Conservation (phyloP, 2,888 invertebrate species). For the Sarcophaga variegata region DNA sequence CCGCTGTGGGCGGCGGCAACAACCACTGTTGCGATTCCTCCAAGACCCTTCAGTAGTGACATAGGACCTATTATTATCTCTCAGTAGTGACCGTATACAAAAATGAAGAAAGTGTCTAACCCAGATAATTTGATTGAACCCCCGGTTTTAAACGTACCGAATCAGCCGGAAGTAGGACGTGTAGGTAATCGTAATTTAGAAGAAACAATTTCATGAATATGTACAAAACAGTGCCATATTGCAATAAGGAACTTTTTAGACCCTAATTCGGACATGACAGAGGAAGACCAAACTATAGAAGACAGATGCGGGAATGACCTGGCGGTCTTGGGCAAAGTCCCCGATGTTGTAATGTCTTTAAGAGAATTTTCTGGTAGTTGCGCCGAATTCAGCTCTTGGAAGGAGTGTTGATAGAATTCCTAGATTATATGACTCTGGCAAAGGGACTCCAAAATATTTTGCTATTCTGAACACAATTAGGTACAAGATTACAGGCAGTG, state of each 20-base stretch:
- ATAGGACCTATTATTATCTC: no score
- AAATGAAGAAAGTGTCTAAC: neutral
- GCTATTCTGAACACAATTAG: conserved; percentile 40
- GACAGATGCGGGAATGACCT: neutral
- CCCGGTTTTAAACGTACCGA: neutral
- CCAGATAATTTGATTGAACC: neutral
- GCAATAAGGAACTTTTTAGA: neutral
- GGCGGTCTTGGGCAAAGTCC: neutral
- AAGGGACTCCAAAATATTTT: conserved; percentile 51
- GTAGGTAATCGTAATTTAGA: neutral
- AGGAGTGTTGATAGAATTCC: conserved; percentile 39
- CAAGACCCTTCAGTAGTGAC: no score
- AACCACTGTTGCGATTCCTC: neutral
- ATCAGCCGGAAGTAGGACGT: no score
- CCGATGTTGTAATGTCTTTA: neutral
- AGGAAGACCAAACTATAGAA: neutral
- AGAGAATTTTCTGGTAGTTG: conserved; percentile 28
- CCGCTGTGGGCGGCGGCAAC: neutral
- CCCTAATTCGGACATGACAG: neutral
- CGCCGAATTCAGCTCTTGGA: conserved; percentile 34
- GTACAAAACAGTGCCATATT: neutral
- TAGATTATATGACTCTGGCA: conserved; percentile 15
- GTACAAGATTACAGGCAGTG: neutral
- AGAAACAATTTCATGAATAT: conserved; percentile 3
- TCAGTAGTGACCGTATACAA: no score